phyloP scores from a whole-genome alignment of 2,888 invertebrate genomes.

The Dicyrtomina minuta region DNA sequence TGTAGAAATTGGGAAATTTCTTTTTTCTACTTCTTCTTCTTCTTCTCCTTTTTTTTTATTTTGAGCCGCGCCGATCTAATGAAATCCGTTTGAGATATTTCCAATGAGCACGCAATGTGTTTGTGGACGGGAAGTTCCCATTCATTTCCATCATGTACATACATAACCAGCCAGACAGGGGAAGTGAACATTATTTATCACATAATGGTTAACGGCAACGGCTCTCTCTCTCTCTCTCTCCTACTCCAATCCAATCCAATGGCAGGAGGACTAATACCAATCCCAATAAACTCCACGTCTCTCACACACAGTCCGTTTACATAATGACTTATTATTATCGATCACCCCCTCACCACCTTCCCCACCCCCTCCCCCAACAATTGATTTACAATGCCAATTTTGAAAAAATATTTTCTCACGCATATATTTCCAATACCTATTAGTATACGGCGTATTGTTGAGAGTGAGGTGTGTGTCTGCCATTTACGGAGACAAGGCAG shows the following conservation, averaged over 20 bases:
- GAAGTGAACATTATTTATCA: not conserved
- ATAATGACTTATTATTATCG: not conserved
- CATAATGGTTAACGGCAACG: not conserved
- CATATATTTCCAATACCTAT: not conserved
- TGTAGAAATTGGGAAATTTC: not conserved
- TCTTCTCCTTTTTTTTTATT: not conserved
- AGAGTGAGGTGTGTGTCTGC: too few relatives aligned
- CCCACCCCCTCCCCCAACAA: not conserved
- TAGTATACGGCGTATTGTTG: too few relatives aligned
- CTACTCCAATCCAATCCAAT: too few relatives aligned
- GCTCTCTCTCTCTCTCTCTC: conserved; percentile 15
- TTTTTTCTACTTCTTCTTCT: not conserved
- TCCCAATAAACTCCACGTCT: not conserved
- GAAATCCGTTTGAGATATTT: conserved; percentile 1
- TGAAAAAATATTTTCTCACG: too few relatives aligned
- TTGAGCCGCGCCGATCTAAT: not conserved
- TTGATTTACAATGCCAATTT: too few relatives aligned
- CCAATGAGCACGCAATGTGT: not conserved
- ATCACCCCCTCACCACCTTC: not conserved
- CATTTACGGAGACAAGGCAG: too few relatives aligned
- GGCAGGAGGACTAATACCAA: too few relatives aligned
- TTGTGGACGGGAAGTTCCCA: too few relatives aligned
- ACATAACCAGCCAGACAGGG: not conserved
- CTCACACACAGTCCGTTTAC: not conserved
- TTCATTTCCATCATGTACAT: too few relatives aligned